Base-by-base conservation (phyloP, 92 coral and sea anemone species). In the Desmophyllum pertusum region DNA sequence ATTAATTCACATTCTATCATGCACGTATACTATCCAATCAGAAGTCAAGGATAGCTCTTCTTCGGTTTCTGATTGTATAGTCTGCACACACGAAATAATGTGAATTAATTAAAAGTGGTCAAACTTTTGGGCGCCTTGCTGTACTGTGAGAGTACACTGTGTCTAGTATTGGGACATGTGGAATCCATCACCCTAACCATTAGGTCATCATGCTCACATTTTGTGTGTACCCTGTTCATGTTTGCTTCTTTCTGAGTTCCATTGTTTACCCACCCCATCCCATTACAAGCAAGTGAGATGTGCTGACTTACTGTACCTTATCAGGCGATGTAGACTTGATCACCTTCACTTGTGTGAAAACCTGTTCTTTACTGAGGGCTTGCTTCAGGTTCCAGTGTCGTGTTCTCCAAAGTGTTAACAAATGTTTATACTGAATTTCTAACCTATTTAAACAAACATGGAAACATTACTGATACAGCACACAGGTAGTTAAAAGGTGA, bases 391-490 rank as follows among this genome's bases (percentile, higher is more conserved):
- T 92, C 94, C 95, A 92, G 85, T 96, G 95, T 55, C 95, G 72
- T 40, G 97, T 89, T 87, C 95, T 89, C 99, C 99, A 96, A 81
- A 95, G 82, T 15, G 99, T 96, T 25, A 96, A 81, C 57, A 96
- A 79, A 81, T 96, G 99, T 71, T 94, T 96, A 79, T 96, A 96
- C 88, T 94, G 97, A 62, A 96, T 96, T 66, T 96, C 99, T 21
- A 96, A 87, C 73, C 99, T 96, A 25, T 4, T 17, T 3, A 68
- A 67, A 35, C 45, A 80, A 68, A 39, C 15, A 36, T 10, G 29
- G 36, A 51, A 19, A 36, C 9, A 35, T 33, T 17, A 53, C 2
- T 10, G 18, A 18, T 35, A 64, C 37, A 42, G 18, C 21, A 21
- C 35, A 48, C 6, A 19, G 11, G n/a, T n/a, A n/a, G n/a, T n/a